Conservation (phyloP, 2,113 vertebrate species). For the Thalassoma bifasciatum region DNA sequence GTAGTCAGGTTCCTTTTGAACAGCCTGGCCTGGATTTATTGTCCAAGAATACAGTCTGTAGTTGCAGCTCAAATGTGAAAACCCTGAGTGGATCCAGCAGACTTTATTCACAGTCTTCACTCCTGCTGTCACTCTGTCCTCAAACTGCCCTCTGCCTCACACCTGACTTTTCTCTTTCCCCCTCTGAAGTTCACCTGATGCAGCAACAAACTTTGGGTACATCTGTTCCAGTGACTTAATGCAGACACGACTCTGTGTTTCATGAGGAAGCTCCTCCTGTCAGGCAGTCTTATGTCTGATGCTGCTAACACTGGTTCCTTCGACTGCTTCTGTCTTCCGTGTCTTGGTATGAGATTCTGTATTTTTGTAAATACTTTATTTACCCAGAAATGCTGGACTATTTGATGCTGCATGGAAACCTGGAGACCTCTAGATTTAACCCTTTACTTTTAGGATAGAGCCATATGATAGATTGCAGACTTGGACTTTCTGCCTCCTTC, state of each 20-base stretch:
- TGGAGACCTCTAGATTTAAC: slow-evolving; percentile 21
- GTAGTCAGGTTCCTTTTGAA: no score
- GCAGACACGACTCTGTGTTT: neutral
- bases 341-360: slow-evolving; percentile 19
- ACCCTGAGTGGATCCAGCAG: no score
- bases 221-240: neutral
- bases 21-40: no score
- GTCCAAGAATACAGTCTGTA: no score
- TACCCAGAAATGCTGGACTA: slow-evolving; percentile 49
- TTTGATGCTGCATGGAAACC: slow-evolving; percentile 22
- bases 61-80: no score
- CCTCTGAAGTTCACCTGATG: neutral
- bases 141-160: no score
- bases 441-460: slow-evolving; percentile 34
- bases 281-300: neutral
- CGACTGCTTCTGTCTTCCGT: slow-evolving; percentile 18
- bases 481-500: neutral
- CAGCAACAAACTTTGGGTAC: neutral
- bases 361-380: slow-evolving; percentile 37
- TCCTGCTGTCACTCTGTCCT: no score
- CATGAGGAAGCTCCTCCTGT: neutral
- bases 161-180: no score
- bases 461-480: slow-evolving; percentile 8
- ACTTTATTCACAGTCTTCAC: no score
- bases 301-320: neutral